Percentiles rank a stretch among this genome's conserved stretches.
These are phyloP conservation scores for Henicopernis longicauda DNA, from an alignment of 2,113 vertebrate species.

Conservation along the genomic window DNA sequence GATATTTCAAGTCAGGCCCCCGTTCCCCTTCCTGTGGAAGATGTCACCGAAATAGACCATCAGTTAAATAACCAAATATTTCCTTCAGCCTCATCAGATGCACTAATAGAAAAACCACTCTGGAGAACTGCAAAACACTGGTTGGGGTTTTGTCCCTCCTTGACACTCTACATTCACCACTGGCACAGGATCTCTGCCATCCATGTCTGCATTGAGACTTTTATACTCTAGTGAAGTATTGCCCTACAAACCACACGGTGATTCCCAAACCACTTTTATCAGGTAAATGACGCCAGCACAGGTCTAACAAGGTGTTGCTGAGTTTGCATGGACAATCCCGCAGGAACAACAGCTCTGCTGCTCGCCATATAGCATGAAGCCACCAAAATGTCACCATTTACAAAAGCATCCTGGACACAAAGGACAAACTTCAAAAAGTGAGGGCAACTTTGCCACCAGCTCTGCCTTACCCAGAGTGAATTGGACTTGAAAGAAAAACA, in stretches of 20 bases:
- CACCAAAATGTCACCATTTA: not conserved
- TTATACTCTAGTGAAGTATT: not conserved
- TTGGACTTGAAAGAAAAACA: not conserved
- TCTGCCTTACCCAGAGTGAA: not conserved
- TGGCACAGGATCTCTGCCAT: not conserved
- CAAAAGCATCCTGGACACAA: not conserved
- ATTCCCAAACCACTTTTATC: not conserved
- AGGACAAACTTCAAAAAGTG: not conserved
- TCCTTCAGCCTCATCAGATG: not conserved
- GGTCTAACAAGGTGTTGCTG: not conserved
- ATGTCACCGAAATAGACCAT: not conserved
- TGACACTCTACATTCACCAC: not conserved
- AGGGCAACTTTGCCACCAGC: not conserved
- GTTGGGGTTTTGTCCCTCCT: not conserved
- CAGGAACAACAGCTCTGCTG: not conserved
- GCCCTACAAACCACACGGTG: not conserved
- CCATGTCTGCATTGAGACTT: fast-evolving
- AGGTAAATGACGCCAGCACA: not conserved
- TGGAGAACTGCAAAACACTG: not conserved
- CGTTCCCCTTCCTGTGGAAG: not conserved
- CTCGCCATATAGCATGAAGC: not conserved
- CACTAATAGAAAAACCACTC: not conserved
- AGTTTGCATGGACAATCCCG: not conserved
- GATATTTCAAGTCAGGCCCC: not conserved
- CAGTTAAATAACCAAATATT: not conserved